Conservation (phyloP, 2,113 vertebrate genomes). For the Leptobrachium ailaonicum region DNA sequence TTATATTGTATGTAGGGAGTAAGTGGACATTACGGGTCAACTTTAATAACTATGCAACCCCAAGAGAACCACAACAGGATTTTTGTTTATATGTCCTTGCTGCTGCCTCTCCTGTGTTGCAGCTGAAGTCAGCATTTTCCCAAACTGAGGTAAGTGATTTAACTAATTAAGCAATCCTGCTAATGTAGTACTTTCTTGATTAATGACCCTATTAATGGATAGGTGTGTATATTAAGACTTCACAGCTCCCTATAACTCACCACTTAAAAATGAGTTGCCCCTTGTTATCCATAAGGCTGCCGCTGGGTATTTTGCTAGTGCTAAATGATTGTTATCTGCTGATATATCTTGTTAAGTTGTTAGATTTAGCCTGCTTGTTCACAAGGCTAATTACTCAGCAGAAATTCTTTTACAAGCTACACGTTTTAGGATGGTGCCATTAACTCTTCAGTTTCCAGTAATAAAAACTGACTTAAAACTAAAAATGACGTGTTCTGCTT, state of each 20-base stretch:
- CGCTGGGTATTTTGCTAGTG: background rate
- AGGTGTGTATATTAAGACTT: slow-evolving; percentile 12
- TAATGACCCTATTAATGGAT: slow-evolving; percentile 26
- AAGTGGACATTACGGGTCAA: no score
- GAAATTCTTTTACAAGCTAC: background rate
- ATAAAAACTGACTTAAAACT: no score
- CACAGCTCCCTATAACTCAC: slow-evolving; percentile 7
- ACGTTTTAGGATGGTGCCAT: background rate
- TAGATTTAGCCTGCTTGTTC: background rate
- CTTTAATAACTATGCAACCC: no score
- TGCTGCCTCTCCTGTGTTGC: background rate
- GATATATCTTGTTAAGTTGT: background rate
- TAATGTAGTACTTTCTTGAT: slow-evolving; percentile 19
- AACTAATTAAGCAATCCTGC: slow-evolving; percentile 31
- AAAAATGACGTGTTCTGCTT: no score
- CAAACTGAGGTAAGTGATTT: slow-evolving; percentile 1
- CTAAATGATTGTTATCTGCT: background rate
- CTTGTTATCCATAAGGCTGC: slow-evolving; percentile 1
- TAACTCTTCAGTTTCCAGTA: background rate
- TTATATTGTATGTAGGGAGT: no score
- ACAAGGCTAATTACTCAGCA: background rate
- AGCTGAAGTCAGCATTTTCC: slow-evolving; percentile 14
- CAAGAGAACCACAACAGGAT: no score
- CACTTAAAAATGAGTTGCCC: slow-evolving; percentile 16
- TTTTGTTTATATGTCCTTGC: slow-evolving; percentile 6